A percentile compares a stretch with the other conserved stretches of the same genome.
Evolutionary conservation across 2,888 invertebrate genomes (phyloP).

Genomic region (Halictus ligatus): DNA sequence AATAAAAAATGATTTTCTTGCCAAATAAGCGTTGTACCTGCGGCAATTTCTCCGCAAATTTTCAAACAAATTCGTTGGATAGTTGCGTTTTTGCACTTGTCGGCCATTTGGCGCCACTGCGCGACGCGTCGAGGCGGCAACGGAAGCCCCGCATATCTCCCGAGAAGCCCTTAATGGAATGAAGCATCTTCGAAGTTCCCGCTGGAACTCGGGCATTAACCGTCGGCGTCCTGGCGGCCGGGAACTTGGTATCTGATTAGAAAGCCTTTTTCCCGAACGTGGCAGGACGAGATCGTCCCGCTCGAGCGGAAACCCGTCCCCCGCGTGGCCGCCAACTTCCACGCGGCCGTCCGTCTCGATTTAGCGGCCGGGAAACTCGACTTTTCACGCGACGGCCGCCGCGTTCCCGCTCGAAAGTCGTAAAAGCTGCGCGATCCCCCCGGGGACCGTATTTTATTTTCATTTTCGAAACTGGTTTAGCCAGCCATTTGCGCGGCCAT

Average conservation of each 20-base stretch:
- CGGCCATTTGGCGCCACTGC: too few relatives aligned
- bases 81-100: too few relatives aligned
- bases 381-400: not conserved
- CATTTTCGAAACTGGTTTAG: not conserved
- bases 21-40: too few relatives aligned
- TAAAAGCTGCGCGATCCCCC: not conserved
- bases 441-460: conserved; percentile 2
- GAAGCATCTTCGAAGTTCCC: not conserved
- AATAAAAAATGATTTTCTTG: too few relatives aligned
- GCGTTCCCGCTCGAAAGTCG: not conserved
- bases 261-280: not conserved
- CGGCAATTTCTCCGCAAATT: too few relatives aligned
- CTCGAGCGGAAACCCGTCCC: not conserved
- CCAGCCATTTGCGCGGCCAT: conserved; percentile 1
- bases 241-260: conserved; percentile 4
- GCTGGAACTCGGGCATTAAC: not conserved
- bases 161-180: not conserved
- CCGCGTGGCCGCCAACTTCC: not conserved
- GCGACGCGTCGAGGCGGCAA: not conserved
- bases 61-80: too few relatives aligned
- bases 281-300: not conserved
- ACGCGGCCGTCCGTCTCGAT: not conserved
- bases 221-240: not conserved
- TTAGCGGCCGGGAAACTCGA: conserved; percentile 7
- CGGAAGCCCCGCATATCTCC: not conserved